Conservation (phyloP, 2,113 vertebrate species). For the Cyprinus carpio region DNA sequence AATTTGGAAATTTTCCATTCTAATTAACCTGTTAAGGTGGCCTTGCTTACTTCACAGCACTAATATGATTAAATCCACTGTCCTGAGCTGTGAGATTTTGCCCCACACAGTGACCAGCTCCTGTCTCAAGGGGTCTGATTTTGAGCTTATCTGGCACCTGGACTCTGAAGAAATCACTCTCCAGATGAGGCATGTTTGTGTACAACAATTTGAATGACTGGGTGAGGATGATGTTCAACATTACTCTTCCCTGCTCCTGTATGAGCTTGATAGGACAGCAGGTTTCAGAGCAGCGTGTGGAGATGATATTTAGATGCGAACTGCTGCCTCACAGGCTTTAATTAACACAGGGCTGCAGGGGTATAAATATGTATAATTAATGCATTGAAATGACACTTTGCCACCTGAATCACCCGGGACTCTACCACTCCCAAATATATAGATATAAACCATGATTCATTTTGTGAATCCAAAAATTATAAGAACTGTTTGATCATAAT, state of each 20-base stretch:
- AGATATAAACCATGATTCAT: too few species aligned
- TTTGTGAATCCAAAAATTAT: too few species aligned
- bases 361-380: slow-evolving; percentile 65
- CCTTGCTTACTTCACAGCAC: neutral
- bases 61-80: neutral
- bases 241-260: slow-evolving; percentile 51
- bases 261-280: slow-evolving; percentile 67
- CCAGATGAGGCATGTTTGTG: slow-evolving; percentile 2
- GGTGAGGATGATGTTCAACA: slow-evolving; percentile 44
- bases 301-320: slow-evolving; percentile 67
- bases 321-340: slow-evolving; percentile 65
- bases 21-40: neutral
- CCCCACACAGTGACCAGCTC: neutral
- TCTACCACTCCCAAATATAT: too few species aligned
- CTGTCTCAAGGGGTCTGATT: slow-evolving; percentile 10
- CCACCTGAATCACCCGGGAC: too few species aligned
- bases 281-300: slow-evolving; percentile 60
- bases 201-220: slow-evolving; percentile 20
- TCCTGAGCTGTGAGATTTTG: neutral
- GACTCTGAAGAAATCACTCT: neutral
- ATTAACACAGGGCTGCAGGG: slow-evolving; percentile 71
- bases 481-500: too few species aligned
- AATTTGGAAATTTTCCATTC: neutral
- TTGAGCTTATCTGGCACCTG: neutral
- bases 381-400: neutral